Percentiles rank a stretch among this genome's conserved stretches.
Conservation (phyloP, 2,113 vertebrate species). For the Dicrurus megarhynchus region DNA sequence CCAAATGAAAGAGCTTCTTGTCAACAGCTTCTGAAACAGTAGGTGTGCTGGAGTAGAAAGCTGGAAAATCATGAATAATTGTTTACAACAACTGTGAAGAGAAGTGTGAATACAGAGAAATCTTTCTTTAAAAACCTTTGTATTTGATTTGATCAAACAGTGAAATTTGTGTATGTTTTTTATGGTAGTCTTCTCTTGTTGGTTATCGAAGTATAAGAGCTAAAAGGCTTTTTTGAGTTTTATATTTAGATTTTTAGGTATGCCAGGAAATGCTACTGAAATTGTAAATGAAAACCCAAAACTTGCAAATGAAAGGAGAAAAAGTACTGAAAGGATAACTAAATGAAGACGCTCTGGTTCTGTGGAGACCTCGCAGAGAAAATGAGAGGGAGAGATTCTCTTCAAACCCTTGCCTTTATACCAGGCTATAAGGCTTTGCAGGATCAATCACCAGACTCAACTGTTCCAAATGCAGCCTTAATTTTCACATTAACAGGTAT, state of each 20-base stretch:
- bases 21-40: not conserved
- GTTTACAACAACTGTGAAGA: not conserved
- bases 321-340: not conserved
- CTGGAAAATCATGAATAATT: not conserved
- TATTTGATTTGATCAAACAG: not conserved
- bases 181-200: not conserved
- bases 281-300: not conserved
- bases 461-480: not conserved
- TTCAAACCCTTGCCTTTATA: not conserved
- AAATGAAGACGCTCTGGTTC: not conserved
- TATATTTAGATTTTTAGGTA: not conserved
- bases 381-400: not conserved
- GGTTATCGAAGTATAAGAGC: not conserved
- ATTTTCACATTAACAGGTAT: not conserved
- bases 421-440: not conserved
- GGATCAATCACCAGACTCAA: not conserved
- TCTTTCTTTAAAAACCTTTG: not conserved
- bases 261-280: not conserved
- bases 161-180: not conserved
- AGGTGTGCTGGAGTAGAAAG: not conserved
- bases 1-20: not conserved
- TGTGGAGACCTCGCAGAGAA: not conserved
- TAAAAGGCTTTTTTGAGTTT: not conserved
- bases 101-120: not conserved
- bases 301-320: not conserved